These are phyloP conservation scores for Delia radicum DNA, from an alignment of 1,140 invertebrate species.

Conservation along the genomic window DNA sequence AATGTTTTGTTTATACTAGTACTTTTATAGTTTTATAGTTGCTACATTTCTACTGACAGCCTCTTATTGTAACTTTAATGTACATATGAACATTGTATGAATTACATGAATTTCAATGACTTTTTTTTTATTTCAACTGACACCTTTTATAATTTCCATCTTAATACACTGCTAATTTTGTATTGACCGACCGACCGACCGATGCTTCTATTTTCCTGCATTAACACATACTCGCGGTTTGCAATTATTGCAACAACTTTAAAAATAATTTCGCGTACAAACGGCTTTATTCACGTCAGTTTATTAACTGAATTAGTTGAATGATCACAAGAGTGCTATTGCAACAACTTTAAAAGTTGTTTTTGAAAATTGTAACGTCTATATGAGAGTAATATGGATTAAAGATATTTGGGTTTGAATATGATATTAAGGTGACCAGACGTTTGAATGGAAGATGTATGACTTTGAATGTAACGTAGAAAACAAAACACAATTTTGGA, in stretches of 20 bases:
- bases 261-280: neutral
- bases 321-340: neutral
- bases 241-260: neutral
- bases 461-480: no score
- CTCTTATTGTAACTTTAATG: no score
- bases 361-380: neutral
- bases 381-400: neutral
- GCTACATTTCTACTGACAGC: neutral
- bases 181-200: neutral
- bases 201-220: neutral
- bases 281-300: neutral
- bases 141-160: neutral
- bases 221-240: neutral
- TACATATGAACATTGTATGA: no score
- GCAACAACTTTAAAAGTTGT: neutral
- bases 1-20: neutral
- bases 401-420: neutral
- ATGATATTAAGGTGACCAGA: neutral
- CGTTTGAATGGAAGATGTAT: neutral
- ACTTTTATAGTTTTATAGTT: neutral
- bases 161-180: neutral
- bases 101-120: neutral
- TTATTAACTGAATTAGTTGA: neutral
- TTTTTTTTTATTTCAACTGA: neutral
- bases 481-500: no score